Conservation (phyloP, 1,140 invertebrate species). For the roundworm (Caenorhabditis elegans) region WBcel235 BX284602.5:5523001-5523500, state of each 20-base stretch:
- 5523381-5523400: not conserved
- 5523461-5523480: too few relatives aligned
- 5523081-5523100: too few relatives aligned
- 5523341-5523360: not conserved
- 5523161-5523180: not conserved
- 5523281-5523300: not conserved
- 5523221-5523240: not conserved
- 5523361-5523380: not conserved
- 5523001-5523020: too few relatives aligned
- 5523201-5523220: constrained; percentile 6
- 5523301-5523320: not conserved
- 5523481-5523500: too few relatives aligned
- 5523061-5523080: too few relatives aligned
- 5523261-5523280: not conserved
- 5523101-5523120: too few relatives aligned
- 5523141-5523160: not conserved
- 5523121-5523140: too few relatives aligned
- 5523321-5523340: not conserved
- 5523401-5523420: not conserved
- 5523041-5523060: too few relatives aligned
- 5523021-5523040: too few relatives aligned
- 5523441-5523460: too few relatives aligned
- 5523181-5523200: not conserved
- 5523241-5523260: not conserved
- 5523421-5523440: too few relatives aligned